Conservation (phyloP, 2,797 vertebrate genomes). For the Antennarius maculatus region DNA sequence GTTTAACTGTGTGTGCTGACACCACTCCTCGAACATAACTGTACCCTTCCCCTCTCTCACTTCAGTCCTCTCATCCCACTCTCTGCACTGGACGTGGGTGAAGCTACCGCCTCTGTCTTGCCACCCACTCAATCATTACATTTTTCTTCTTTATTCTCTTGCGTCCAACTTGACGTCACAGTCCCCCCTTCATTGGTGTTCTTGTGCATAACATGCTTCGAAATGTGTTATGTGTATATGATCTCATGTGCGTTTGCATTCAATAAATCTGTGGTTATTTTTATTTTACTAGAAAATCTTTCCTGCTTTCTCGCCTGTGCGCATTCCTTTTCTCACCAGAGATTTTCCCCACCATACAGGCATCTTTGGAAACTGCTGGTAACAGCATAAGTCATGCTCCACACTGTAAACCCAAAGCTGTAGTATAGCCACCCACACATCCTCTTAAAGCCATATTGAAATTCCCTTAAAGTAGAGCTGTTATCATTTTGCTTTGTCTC, state of each 20-base stretch:
- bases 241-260: constrained; percentile 17
- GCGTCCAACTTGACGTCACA: constrained; percentile 40
- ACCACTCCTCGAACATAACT: constrained; percentile 48
- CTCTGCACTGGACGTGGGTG: constrained; percentile 55
- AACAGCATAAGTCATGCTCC: constrained; percentile 75
- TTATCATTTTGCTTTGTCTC: constrained; percentile 67
- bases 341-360: constrained; percentile 37
- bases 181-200: constrained; percentile 33
- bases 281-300: constrained; percentile 14
- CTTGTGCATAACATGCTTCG: constrained; percentile 25
- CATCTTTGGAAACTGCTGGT: constrained; percentile 73
- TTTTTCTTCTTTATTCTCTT: constrained; percentile 61
- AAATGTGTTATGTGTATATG: constrained; percentile 29
- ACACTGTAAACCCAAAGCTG: constrained; percentile 74
- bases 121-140: constrained; percentile 57
- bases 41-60: constrained; percentile 67
- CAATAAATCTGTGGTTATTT: constrained; percentile 15
- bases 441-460: constrained; percentile 79
- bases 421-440: constrained; percentile 78
- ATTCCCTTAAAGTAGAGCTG: constrained; percentile 73
- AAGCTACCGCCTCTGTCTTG: constrained; percentile 53
- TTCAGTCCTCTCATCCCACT: constrained; percentile 67
- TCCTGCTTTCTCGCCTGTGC: constrained; percentile 25
- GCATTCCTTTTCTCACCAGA: constrained; percentile 29
- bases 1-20: constrained; percentile 43